Percentiles rank a stretch among this genome's conserved stretches.
Evolutionary conservation across 2,888 invertebrate genomes (phyloP).

Genomic region (Eupithecia subfuscata): DNA sequence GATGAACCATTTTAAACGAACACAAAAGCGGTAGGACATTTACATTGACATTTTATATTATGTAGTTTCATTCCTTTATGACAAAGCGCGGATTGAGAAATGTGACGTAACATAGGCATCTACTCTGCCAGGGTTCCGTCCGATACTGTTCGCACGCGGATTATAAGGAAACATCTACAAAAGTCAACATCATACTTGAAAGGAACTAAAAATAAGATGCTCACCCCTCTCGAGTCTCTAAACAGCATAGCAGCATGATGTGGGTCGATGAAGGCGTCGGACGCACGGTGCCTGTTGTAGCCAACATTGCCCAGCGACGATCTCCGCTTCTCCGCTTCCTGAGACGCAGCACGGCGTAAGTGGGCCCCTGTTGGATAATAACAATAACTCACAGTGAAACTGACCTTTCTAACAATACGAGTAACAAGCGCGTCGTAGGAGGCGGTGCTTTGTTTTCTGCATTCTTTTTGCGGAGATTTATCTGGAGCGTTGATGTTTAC

Average conservation of each 20-base stretch:
- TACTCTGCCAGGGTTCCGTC: background rate
- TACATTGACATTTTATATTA: background rate
- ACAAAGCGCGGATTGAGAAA: background rate
- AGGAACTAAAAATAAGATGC: slow-evolving; percentile 60
- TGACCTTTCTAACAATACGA: background rate
- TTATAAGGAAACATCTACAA: background rate
- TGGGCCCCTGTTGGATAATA: slow-evolving; percentile 86
- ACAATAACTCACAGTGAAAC: background rate
- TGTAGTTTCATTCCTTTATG: background rate
- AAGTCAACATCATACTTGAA: background rate
- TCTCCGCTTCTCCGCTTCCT: slow-evolving; percentile 90
- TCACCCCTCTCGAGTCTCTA: slow-evolving; percentile 96
- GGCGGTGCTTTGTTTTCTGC: background rate
- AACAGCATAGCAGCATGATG: slow-evolving; percentile 95
- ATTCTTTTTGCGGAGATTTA: background rate
- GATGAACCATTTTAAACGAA: background rate
- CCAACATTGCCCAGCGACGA: slow-evolving; percentile 88
- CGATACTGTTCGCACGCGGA: background rate
- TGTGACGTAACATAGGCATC: background rate
- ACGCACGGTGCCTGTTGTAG: slow-evolving; percentile 84
- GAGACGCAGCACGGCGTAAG: slow-evolving; percentile 89
- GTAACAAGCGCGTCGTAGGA: background rate
- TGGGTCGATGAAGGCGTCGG: slow-evolving; percentile 93
- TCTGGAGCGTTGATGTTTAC: background rate
- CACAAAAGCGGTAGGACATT: background rate